Base-by-base conservation (phyloP, 2,888 invertebrate genomes). In the Piscicola geometra region DNA sequence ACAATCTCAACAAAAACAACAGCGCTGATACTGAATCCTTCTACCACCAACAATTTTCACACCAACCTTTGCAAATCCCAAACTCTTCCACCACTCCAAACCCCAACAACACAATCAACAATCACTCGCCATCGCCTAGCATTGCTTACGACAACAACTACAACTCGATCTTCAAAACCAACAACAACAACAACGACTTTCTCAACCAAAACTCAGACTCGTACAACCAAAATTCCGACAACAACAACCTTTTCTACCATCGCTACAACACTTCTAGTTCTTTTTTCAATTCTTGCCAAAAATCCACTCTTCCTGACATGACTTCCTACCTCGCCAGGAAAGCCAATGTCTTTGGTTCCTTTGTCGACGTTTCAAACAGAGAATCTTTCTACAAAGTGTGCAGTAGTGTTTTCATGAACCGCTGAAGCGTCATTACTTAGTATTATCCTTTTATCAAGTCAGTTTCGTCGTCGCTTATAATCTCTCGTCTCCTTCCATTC, bases 351-450 rank as follows among this genome's bases (percentile, higher is more conserved):
- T 72, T 72, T 50, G 56, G 72, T n/a, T 56, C 56, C 5, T 72
- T 72, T 35, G 72, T 72, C 15, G 72, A 72, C 72, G 47, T 72
- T 36, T 72, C 72, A 36, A 72, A 52, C 72, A 21, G 72, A n/a
- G 72, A 72, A 12, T 72, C 72, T 5, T 72, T 72, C 56, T 72
- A 72, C 72, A 72, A 72, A 33, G 72, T 72, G 15, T 72, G 72
- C 30, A 52, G 72, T 50, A 72, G 72, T 56, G 72, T 72, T 32
- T 72, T 70, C n/a, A 35, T 70, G 36, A 41, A 70, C 25, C 35
- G 70, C n/a, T 70, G 47, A 70, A n/a, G n/a, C n/a, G n/a, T n/a
- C n/a, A n/a, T n/a, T n/a, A n/a, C n/a, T 9, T 68, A 30, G 32
- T n/a, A 30, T 33, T n/a, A 33, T 68, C 33, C 33, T 68, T 35